Conservation (phyloP, 2,888 invertebrate genomes). For the Thymelicus acteon region DNA sequence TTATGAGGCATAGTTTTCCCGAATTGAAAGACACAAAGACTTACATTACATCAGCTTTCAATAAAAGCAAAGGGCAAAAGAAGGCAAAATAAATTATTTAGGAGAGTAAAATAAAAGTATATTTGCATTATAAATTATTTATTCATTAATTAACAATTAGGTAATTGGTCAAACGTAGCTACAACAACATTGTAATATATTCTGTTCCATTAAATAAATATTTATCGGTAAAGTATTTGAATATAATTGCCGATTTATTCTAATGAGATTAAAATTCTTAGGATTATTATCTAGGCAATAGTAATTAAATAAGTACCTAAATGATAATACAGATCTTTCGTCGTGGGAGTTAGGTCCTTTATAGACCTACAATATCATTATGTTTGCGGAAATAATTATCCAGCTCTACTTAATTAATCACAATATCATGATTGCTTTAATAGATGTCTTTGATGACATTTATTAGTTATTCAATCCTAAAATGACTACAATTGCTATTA, state of each 20-base stretch:
- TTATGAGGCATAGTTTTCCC: no score
- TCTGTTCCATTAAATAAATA: not conserved
- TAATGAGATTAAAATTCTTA: not conserved
- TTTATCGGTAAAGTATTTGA: not conserved
- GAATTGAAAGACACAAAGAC: no score
- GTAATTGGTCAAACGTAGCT: not conserved
- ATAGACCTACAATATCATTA: not conserved
- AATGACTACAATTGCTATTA: not conserved
- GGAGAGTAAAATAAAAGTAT: no score
- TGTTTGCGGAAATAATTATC: constrained; percentile 5
- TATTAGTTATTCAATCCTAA: not conserved
- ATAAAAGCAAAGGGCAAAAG: no score
- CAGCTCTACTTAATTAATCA: not conserved
- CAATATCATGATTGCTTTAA: not conserved
- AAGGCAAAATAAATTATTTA: no score
- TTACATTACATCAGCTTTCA: no score
- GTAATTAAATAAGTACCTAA: not conserved
- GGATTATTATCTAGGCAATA: not conserved
- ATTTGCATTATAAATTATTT: not conserved
- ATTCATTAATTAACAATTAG: not conserved
- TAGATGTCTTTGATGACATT: not conserved
- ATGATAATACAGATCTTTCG: constrained; percentile 3
- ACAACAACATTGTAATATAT: not conserved
- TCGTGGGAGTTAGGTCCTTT: constrained; percentile 2
- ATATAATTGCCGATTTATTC: not conserved